Evolutionary conservation across 1,140 invertebrate genomes (phyloP).

Genomic region (Heterodera carotae): DNA sequence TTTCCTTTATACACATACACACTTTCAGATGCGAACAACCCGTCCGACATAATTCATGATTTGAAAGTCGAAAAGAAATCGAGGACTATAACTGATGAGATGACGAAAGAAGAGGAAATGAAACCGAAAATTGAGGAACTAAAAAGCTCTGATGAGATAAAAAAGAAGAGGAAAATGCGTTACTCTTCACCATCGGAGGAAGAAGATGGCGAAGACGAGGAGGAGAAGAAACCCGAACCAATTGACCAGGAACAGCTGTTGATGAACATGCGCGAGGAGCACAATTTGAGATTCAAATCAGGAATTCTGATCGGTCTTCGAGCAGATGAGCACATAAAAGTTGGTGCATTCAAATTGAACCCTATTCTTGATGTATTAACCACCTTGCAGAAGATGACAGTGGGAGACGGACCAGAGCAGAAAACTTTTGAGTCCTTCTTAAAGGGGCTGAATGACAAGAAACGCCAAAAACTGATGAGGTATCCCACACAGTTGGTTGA

Average conservation of each 20-base stretch:
- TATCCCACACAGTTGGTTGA: slow-evolving; percentile 34
- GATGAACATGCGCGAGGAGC: slow-evolving; percentile 51
- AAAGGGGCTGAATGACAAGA: slow-evolving; percentile 46
- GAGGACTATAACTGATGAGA: slow-evolving; percentile 12
- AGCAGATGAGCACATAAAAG: slow-evolving; percentile 48
- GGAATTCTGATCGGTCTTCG: slow-evolving; percentile 40
- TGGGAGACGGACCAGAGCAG: slow-evolving; percentile 24
- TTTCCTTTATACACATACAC: slow-evolving; percentile 1
- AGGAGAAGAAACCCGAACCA: slow-evolving; percentile 29
- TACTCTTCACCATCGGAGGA: slow-evolving; percentile 3
- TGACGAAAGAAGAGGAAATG: not conserved
- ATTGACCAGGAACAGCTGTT: slow-evolving; percentile 43
- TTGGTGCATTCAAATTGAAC: slow-evolving; percentile 14
- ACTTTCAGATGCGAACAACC: slow-evolving; percentile 63
- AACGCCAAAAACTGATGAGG: slow-evolving; percentile 42
- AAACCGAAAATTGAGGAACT: slow-evolving; percentile 12
- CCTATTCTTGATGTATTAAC: not conserved
- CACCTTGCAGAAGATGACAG: slow-evolving; percentile 34
- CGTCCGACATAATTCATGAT: slow-evolving; percentile 60
- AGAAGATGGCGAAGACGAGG: slow-evolving; percentile 36
- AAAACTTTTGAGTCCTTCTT: slow-evolving; percentile 46
- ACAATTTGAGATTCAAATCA: slow-evolving; percentile 51
- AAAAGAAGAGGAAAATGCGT: slow-evolving; percentile 22
- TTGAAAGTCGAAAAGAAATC: slow-evolving; percentile 39
- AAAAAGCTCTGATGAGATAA: slow-evolving; percentile 10